phyloP scores from a whole-genome alignment of 2,113 vertebrate species.

The Cynoglossus semilaevis region DNA sequence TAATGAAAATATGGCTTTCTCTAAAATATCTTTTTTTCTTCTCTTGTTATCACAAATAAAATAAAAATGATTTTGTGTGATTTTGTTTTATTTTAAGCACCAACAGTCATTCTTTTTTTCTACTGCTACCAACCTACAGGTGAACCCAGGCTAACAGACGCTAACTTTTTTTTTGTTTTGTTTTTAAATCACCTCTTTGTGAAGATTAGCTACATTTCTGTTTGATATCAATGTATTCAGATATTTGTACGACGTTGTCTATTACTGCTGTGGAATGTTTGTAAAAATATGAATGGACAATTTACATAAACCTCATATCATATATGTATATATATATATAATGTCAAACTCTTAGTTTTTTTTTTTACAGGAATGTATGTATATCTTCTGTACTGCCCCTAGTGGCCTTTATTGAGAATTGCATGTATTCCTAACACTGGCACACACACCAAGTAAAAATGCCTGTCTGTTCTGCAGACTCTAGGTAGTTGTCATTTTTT shows the following conservation, averaged over 20 bases:
- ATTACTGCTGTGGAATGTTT: not conserved
- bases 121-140: conserved; percentile 6
- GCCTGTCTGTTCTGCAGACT: not conserved
- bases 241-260: not conserved
- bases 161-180: not conserved
- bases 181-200: not conserved
- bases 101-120: not conserved
- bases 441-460: too few relatives aligned
- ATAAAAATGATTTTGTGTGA: conserved; percentile 2
- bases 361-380: not conserved
- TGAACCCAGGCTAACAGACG: not conserved
- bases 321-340: not conserved
- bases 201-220: too few relatives aligned
- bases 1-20: conserved; percentile 8
- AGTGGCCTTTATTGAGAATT: conserved; percentile 22
- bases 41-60: conserved; percentile 4
- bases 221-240: too few relatives aligned
- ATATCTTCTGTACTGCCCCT: conserved; percentile 1
- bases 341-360: not conserved
- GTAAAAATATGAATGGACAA: not conserved
- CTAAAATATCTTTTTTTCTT: conserved; percentile 15
- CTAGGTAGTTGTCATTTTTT: too few relatives aligned
- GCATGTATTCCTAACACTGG: not conserved
- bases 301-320: not conserved
- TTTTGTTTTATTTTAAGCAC: too few relatives aligned